These are phyloP conservation scores for Xylocopa sonorina DNA, from an alignment of 1,140 invertebrate species.

Conservation along the genomic window DNA sequence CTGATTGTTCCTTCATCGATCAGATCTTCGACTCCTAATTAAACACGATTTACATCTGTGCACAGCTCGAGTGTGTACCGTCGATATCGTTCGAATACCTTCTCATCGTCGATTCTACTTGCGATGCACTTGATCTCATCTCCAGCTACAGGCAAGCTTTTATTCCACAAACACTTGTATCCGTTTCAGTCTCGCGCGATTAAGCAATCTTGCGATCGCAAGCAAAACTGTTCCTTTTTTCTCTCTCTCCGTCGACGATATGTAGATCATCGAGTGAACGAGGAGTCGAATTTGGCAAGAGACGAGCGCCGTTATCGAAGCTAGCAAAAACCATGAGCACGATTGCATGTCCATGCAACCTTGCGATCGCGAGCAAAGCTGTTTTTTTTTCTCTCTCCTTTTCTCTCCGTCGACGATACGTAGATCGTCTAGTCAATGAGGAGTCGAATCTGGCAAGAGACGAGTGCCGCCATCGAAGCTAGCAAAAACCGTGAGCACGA, in stretches of 20 bases:
- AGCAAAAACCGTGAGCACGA: conserved; percentile 14
- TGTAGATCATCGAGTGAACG: conserved; percentile 54
- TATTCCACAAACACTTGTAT: conserved; percentile 45
- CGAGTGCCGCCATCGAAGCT: conserved; percentile 4
- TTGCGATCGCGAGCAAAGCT: conserved; percentile 29
- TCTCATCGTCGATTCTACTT: too few relatives aligned
- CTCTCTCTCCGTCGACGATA: conserved; percentile 10
- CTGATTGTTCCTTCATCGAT: too few relatives aligned
- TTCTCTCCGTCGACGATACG: conserved; percentile 22
- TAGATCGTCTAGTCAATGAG: conserved; percentile 57
- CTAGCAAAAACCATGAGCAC: conserved; percentile 17
- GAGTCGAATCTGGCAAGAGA: conserved; percentile 52
- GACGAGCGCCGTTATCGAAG: conserved; percentile 2
- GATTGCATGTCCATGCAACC: conserved; percentile 37
- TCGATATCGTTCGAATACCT: too few relatives aligned
- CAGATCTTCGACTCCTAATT: too few relatives aligned
- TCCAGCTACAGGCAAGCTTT: conserved; percentile 20
- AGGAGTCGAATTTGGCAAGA: conserved; percentile 57
- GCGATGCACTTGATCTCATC: too few relatives aligned
- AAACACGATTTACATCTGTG: too few relatives aligned
- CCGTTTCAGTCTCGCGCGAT: background rate
- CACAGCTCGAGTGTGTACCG: too few relatives aligned
- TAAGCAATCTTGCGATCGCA: conserved; percentile 36
- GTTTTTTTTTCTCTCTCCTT: too few relatives aligned
- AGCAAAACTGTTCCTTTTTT: background rate